Evolutionary conservation across 2,113 vertebrate species (phyloP), one percentile per base, ranked within the genome.

Genomic region (Melanostigma gelatinosum): DNA sequence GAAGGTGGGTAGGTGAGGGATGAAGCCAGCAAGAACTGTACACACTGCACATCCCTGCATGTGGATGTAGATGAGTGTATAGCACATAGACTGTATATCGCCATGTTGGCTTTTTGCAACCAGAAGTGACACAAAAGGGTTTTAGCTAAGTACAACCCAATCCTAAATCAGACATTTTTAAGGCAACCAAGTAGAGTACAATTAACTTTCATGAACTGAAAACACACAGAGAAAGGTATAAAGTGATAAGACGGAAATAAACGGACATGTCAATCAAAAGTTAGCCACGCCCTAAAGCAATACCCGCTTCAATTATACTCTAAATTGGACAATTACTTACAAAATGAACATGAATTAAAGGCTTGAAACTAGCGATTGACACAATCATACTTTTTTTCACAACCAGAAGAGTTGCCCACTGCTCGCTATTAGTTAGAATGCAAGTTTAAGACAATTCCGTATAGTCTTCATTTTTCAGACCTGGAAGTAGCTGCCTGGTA

Each of bases 11-110:
- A 72, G 77, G 69, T 76, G 79, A 76, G 57, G 58, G 50, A 79
- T 36, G 58, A 87, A 80, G 67, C 55, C 54, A 52, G 77, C 64
- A 74, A 75, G 78, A 85, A 57, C 61, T 79, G 66, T 68, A 78
- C 77, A 70, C 63, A 58, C 57, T 57, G 20, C 71, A 75, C 8
- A 67, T 80, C 54, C 77, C 64, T 50, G 22, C 48, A 72, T 71
- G 65, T 74, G 66, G 46, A 77, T 85, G 81, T 38, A 79, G 61
- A 83, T 72, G 52, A 76, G 73, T 72, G 58, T 54, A 60, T 63
- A 66, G n/a, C 40, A 27, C 29, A 29, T 24, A 29, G 4, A 27
- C 55, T 57, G 55, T 27, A 27, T 12, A 57, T 57, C 12, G 24
- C 11, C 24, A 29, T 58, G 1, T 58, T 58, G 24, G 12, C 55